phyloP scores from a whole-genome alignment of 1,140 invertebrate genomes.

The Palaemon carinicauda region DNA sequence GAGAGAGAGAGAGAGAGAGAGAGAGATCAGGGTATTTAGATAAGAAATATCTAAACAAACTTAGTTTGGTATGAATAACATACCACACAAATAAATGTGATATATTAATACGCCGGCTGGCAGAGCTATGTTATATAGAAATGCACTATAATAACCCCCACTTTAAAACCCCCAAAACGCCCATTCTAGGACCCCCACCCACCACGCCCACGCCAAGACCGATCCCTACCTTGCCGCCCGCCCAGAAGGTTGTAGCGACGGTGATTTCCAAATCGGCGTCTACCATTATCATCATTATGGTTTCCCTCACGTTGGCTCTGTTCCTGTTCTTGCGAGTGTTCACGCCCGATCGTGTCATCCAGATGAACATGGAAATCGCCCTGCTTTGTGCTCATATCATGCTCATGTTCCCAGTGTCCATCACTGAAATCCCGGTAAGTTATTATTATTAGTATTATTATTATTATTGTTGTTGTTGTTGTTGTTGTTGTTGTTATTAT shows the following conservation, averaged over 20 bases:
- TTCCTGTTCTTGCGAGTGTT: constrained; percentile 62
- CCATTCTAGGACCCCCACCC: constrained; percentile 57
- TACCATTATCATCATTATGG: constrained; percentile 62
- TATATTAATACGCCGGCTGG: too few relatives aligned
- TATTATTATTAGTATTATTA: too few relatives aligned
- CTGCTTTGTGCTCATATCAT: constrained; percentile 61
- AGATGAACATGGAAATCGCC: constrained; percentile 64
- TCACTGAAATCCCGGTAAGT: constrained; percentile 31
- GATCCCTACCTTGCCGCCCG: constrained; percentile 61
- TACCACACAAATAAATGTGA: too few relatives aligned
- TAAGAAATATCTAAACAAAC: too few relatives aligned
- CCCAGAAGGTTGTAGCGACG: constrained; percentile 61
- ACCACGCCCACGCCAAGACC: constrained; percentile 61
- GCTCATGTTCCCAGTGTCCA: constrained; percentile 60
- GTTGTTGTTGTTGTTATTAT: too few relatives aligned
- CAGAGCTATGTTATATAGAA: too few relatives aligned
- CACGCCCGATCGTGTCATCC: constrained; percentile 62
- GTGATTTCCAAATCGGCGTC: constrained; percentile 63
- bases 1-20: too few relatives aligned
- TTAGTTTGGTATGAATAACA: too few relatives aligned
- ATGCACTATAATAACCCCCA: too few relatives aligned
- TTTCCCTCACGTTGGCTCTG: constrained; percentile 60
- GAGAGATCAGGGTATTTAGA: too few relatives aligned
- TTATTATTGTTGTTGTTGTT: too few relatives aligned
- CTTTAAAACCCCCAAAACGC: too few relatives aligned